A percentile compares a stretch with the other conserved stretches of the same genome.
Evolutionary conservation across 2,888 invertebrate genomes (phyloP).

Genomic region (Ennomos quercinarius): DNA sequence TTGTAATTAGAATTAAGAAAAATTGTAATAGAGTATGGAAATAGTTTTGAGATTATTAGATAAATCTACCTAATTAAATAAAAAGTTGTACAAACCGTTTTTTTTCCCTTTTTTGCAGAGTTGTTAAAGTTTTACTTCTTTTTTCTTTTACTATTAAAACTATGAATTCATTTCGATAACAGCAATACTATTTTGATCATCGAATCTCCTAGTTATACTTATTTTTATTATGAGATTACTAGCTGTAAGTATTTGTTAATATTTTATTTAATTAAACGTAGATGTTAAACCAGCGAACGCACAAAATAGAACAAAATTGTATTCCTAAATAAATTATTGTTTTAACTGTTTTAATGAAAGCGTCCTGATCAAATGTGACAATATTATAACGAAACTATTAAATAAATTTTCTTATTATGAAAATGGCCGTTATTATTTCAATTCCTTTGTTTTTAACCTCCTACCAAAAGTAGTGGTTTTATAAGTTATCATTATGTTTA

Average conservation of each 20-base stretch:
- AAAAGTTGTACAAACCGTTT: slow-evolving; percentile 68
- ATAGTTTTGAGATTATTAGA: slow-evolving; percentile 73
- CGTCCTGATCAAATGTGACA: slow-evolving; percentile 69
- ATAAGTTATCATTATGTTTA: too few relatives aligned
- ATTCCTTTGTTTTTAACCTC: background rate
- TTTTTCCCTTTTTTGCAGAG: slow-evolving; percentile 67
- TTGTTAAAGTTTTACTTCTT: slow-evolving; percentile 64
- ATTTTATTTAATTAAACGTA: slow-evolving; percentile 69
- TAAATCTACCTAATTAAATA: slow-evolving; percentile 40
- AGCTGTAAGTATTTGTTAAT: slow-evolving; percentile 71
- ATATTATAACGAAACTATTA: slow-evolving; percentile 74
- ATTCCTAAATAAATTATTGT: slow-evolving; percentile 82
- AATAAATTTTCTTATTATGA: slow-evolving; percentile 73
- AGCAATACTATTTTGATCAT: slow-evolving; percentile 53
- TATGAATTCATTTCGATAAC: slow-evolving; percentile 39
- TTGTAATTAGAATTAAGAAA: slow-evolving; percentile 26
- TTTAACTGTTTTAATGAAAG: slow-evolving; percentile 63
- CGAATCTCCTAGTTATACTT: slow-evolving; percentile 76
- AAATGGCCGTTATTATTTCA: slow-evolving; percentile 36
- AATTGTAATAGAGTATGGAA: slow-evolving; percentile 41
- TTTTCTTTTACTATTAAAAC: slow-evolving; percentile 34
- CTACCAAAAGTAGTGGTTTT: too few relatives aligned
- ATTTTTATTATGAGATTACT: slow-evolving; percentile 77
- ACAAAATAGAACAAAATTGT: slow-evolving; percentile 70
- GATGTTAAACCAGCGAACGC: slow-evolving; percentile 54